Evolutionary conservation across 2,888 invertebrate species (phyloP).

Genomic region (Drosophila picticornis): DNA sequence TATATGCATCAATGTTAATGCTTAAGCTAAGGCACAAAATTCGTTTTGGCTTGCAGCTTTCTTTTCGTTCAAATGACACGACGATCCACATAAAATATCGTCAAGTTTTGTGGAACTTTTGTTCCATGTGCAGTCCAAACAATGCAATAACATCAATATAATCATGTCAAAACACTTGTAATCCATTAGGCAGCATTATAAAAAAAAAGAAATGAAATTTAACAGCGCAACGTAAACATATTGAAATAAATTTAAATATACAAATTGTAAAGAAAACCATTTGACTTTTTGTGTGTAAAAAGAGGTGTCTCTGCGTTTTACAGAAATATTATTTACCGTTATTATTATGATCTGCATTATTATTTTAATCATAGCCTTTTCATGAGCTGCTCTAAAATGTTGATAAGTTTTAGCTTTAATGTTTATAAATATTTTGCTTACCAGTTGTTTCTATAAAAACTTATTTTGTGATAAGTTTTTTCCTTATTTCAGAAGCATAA

Average conservation of each 20-base stretch:
- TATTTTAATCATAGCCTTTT: not conserved
- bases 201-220: conserved; percentile 18
- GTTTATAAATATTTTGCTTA: not conserved
- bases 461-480: not conserved
- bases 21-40: conserved; percentile 42
- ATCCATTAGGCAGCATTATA: conserved; percentile 54
- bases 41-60: conserved; percentile 37
- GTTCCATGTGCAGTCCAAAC: conserved; percentile 27
- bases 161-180: conserved; percentile 57
- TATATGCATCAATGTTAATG: conserved; percentile 51
- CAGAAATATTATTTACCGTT: not conserved
- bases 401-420: not conserved
- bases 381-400: not conserved
- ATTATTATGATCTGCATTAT: not conserved
- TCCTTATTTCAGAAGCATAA: not conserved
- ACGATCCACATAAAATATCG: conserved; percentile 23
- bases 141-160: conserved; percentile 30
- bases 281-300: not conserved
- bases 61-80: conserved; percentile 35
- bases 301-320: not conserved
- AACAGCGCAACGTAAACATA: conserved; percentile 49
- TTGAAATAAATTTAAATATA: conserved; percentile 55
- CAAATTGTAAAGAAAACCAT: conserved; percentile 59
- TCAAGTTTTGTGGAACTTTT: conserved; percentile 42
- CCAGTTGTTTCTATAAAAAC: not conserved